A percentile compares a stretch with the other conserved stretches of the same genome.
phyloP scores from a whole-genome alignment of 1,140 invertebrate genomes.

The Trachymyrmex septentrionalis region DNA sequence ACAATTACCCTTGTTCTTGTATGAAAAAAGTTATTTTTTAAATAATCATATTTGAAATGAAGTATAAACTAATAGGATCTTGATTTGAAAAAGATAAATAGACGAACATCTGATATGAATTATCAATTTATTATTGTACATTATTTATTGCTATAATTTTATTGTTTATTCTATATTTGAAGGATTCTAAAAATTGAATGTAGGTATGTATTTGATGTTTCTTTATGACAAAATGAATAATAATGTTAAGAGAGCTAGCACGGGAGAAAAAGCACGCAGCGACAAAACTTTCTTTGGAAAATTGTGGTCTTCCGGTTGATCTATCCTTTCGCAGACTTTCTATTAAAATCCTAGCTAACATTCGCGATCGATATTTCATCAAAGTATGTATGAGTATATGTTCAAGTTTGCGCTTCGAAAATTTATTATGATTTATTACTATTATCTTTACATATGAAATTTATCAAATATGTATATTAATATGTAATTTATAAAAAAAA shows the following conservation, averaged over 20 bases:
- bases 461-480: too few species aligned
- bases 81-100: too few species aligned
- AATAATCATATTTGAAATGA: too few species aligned
- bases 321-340: conserved; percentile 60
- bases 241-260: conserved; percentile 67
- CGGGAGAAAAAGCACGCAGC: conserved; percentile 68
- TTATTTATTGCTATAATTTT: not conserved
- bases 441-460: too few species aligned
- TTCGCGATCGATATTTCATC: not conserved
- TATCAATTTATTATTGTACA: not conserved
- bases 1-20: too few species aligned
- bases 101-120: too few species aligned
- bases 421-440: not conserved
- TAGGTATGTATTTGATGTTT: not conserved
- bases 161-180: not conserved
- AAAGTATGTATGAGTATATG: too few species aligned
- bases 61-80: too few species aligned
- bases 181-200: not conserved
- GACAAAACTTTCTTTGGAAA: conserved; percentile 64
- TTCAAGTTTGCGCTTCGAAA: not conserved
- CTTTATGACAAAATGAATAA: conserved; percentile 45
- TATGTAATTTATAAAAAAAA: not conserved
- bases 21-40: too few species aligned
- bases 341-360: not conserved
- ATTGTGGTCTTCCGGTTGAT: conserved; percentile 60